These are phyloP conservation scores for Heliconius ismenius DNA, from an alignment of 2,888 invertebrate genomes.

Conservation along the genomic window DNA sequence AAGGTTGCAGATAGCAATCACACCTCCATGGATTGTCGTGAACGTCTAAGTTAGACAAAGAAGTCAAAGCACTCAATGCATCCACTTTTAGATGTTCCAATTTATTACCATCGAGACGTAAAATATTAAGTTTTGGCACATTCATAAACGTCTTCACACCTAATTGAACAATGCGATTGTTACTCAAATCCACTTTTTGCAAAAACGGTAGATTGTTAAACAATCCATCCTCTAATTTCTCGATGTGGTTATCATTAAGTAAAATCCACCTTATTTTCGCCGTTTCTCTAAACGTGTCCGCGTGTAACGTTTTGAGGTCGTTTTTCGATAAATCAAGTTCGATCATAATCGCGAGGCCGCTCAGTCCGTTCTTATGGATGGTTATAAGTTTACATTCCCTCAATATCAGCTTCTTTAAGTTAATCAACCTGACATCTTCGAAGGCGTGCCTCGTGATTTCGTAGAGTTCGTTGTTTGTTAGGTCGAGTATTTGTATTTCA, in stretches of 20 bases:
- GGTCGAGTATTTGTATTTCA: slow-evolving; percentile 87
- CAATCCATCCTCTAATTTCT: slow-evolving; percentile 87
- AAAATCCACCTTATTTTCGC: slow-evolving; percentile 86
- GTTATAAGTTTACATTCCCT: slow-evolving; percentile 87
- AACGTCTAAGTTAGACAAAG: slow-evolving; percentile 87
- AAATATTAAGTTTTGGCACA: slow-evolving; percentile 84
- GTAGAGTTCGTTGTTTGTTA: slow-evolving; percentile 86
- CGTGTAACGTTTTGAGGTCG: slow-evolving; percentile 83
- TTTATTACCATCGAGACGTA: slow-evolving; percentile 88
- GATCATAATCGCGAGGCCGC: slow-evolving; percentile 88
- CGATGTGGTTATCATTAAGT: slow-evolving; percentile 88
- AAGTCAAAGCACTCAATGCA: slow-evolving; percentile 84
- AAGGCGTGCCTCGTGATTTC: slow-evolving; percentile 86
- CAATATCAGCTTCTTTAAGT: slow-evolving; percentile 90
- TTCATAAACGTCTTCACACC: slow-evolving; percentile 87
- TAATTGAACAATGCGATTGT: slow-evolving; percentile 87
- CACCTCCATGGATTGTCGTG: slow-evolving; percentile 94
- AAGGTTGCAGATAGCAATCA: slow-evolving; percentile 90
- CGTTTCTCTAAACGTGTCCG: slow-evolving; percentile 87
- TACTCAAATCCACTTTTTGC: slow-evolving; percentile 88
- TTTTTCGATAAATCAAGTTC: slow-evolving; percentile 92
- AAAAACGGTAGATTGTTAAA: slow-evolving; percentile 88
- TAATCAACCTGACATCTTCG: slow-evolving; percentile 85
- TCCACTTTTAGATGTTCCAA: slow-evolving; percentile 85
- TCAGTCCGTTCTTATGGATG: slow-evolving; percentile 89